Evolutionary conservation across 2,888 invertebrate genomes (phyloP).

Genomic region (Synanthedon tipuliformis): DNA sequence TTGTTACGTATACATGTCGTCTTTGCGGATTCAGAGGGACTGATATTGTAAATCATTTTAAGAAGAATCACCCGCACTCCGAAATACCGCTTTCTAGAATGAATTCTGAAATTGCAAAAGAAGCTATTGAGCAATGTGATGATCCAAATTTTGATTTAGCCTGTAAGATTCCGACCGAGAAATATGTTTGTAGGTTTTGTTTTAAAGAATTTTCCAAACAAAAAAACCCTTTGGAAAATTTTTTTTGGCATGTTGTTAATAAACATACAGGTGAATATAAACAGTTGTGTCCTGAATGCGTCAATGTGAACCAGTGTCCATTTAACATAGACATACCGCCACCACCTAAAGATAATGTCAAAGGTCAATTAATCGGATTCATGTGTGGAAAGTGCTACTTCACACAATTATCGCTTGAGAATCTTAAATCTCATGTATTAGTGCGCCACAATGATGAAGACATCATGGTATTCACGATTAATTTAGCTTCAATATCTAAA

Average conservation of each 20-base stretch:
- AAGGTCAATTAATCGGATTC: constrained; percentile 66
- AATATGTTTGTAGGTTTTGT: constrained; percentile 54
- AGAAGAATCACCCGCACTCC: constrained; percentile 71
- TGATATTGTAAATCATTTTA: constrained; percentile 76
- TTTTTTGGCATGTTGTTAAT: constrained; percentile 78
- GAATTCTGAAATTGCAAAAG: constrained; percentile 55
- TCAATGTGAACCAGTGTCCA: constrained; percentile 32
- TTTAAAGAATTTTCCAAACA: constrained; percentile 38
- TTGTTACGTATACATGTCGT: constrained; percentile 64
- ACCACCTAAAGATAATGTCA: constrained; percentile 42
- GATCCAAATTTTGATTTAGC: constrained; percentile 40
- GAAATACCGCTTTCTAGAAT: constrained; percentile 76
- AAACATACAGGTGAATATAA: constrained; percentile 84
- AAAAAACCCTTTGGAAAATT: constrained; percentile 44
- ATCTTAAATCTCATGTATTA: constrained; percentile 74
- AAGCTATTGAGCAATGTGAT: constrained; percentile 68
- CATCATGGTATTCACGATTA: constrained; percentile 55
- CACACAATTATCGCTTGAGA: constrained; percentile 73
- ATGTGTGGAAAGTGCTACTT: constrained; percentile 81
- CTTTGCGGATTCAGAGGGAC: constrained; percentile 71
- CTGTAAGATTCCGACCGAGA: constrained; percentile 37
- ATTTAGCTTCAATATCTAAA: constrained; percentile 39
- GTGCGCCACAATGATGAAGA: constrained; percentile 62
- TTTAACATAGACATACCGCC: constrained; percentile 53
- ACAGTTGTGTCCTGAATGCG: constrained; percentile 74